Evolutionary conservation across 2,113 vertebrate species (phyloP).

Genomic region (Pteruthius melanotis): DNA sequence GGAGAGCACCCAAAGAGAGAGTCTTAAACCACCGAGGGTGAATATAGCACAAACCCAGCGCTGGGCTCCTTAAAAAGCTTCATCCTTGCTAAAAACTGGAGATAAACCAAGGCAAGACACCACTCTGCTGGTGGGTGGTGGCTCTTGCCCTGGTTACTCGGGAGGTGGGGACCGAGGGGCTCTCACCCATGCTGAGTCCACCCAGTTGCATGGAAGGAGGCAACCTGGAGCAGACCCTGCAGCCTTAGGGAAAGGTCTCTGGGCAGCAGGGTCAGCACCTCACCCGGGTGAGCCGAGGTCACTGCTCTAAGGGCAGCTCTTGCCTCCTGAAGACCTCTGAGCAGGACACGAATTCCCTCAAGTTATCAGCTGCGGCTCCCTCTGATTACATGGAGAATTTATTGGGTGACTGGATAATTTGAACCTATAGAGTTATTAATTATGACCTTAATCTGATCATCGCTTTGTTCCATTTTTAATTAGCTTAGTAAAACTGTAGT

Average conservation of each 20-base stretch:
- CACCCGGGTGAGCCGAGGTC: not conserved
- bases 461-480: slow-evolving; percentile 63
- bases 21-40: not conserved
- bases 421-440: slow-evolving; percentile 56
- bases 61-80: not conserved
- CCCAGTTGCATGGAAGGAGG: not conserved
- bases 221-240: not conserved
- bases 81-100: not conserved
- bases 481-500: slow-evolving; percentile 48
- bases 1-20: not conserved
- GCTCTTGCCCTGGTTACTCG: not conserved
- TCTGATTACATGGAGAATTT: slow-evolving; percentile 4
- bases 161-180: accelerated
- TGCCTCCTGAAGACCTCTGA: not conserved
- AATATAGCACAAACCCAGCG: accelerated
- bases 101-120: not conserved
- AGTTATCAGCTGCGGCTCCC: not conserved
- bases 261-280: accelerated
- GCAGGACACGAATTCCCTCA: not conserved
- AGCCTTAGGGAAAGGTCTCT: not conserved
- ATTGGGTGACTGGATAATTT: slow-evolving; percentile 41
- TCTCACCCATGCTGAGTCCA: not conserved
- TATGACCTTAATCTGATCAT: slow-evolving; percentile 59
- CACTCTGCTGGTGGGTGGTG: not conserved
- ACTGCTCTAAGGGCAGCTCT: not conserved